Conservation (phyloP, 2,888 invertebrate genomes). For the Dichetophora obliterata region DNA sequence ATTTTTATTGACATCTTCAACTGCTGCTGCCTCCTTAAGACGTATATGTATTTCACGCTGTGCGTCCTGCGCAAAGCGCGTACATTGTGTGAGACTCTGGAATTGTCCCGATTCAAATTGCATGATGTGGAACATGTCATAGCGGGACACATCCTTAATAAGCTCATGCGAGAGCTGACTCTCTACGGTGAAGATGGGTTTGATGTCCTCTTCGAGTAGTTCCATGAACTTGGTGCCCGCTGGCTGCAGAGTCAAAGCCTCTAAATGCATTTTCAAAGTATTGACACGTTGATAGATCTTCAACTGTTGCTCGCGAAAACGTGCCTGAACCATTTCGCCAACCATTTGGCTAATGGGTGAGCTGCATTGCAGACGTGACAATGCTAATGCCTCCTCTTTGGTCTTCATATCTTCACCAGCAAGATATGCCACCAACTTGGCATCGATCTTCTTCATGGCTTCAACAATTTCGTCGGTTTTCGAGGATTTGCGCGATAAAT, state of each 20-base stretch:
- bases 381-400: conserved; percentile 53
- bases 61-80: conserved; percentile 62
- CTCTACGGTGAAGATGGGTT: conserved; percentile 64
- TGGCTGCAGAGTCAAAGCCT: conserved; percentile 62
- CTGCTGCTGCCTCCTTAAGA: conserved; percentile 23
- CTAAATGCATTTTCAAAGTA: conserved; percentile 60
- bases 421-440: conserved; percentile 61
- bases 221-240: conserved; percentile 65
- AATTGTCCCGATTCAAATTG: conserved; percentile 66
- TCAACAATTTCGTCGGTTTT: conserved; percentile 63
- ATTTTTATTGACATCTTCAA: conserved; percentile 39
- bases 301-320: conserved; percentile 44
- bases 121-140: conserved; percentile 63
- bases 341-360: conserved; percentile 34
- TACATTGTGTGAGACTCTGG: conserved; percentile 64
- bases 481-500: conserved; percentile 27
- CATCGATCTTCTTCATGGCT: conserved; percentile 65
- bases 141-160: conserved; percentile 57
- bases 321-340: conserved; percentile 31
- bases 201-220: conserved; percentile 60
- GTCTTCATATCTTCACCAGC: conserved; percentile 52
- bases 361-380: conserved; percentile 49
- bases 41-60: conserved; percentile 55
- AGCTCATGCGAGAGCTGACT: conserved; percentile 62
- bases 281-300: conserved; percentile 58